Percentiles rank a stretch among this genome's conserved stretches.
These are phyloP conservation scores for Mantis religiosa DNA, from an alignment of 2,888 invertebrate species.

Conservation along the genomic window DNA sequence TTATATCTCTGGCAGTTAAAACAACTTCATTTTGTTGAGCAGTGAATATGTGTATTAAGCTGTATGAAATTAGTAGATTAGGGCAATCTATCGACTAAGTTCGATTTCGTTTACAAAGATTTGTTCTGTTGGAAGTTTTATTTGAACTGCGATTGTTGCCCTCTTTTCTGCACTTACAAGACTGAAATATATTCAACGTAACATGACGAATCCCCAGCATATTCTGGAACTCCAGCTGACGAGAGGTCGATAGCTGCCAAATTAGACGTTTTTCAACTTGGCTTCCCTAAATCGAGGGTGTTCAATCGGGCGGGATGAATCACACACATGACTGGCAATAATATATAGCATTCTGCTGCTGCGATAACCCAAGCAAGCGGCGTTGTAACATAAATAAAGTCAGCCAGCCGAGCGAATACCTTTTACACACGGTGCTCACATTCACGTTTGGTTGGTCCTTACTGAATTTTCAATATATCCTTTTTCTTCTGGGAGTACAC, in stretches of 20 bases:
- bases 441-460: not conserved
- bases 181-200: not conserved
- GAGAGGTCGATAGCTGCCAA: not conserved
- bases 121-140: no score
- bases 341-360: not conserved
- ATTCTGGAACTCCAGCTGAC: not conserved
- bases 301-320: not conserved
- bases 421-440: not conserved
- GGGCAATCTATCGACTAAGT: no score
- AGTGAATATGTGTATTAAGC: no score
- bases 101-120: no score
- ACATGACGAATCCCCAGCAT: not conserved
- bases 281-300: not conserved
- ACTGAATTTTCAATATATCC: not conserved
- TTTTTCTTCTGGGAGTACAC: not conserved
- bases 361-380: not conserved
- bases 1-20: no score
- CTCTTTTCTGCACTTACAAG: no score
- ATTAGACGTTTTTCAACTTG: not conserved
- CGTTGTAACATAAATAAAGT: not conserved
- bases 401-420: not conserved
- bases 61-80: no score
- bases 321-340: not conserved
- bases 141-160: no score
- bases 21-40: no score